phyloP scores from a whole-genome alignment of 2,888 invertebrate species.

The Griposia aprilina region DNA sequence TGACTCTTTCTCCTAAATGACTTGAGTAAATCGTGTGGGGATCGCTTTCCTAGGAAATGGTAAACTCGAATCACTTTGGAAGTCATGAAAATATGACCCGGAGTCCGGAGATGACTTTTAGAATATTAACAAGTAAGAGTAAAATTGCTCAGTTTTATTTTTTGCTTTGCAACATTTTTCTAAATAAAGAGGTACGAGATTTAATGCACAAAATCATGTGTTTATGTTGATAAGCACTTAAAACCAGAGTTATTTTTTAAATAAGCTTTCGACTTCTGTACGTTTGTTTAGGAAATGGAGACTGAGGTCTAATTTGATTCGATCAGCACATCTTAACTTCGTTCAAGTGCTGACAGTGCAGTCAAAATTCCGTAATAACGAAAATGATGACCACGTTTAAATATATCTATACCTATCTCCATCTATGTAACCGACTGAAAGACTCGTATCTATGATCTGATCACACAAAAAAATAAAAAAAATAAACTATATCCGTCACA shows the following conservation, averaged over 20 bases:
- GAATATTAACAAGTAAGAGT: not conserved
- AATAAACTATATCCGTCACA: too few relatives aligned
- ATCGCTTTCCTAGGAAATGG: not conserved
- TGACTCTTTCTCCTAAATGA: conserved; percentile 48
- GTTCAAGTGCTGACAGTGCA: not conserved
- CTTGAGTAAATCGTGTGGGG: conserved; percentile 38
- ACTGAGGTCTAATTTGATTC: not conserved
- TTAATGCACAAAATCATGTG: not conserved
- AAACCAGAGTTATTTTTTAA: not conserved
- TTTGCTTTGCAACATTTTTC: too few relatives aligned
- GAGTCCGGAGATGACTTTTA: not conserved
- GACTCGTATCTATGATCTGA: not conserved
- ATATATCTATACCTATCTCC: too few relatives aligned
- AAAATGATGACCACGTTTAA: too few relatives aligned
- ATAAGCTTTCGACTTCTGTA: not conserved
- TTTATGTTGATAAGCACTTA: conserved; percentile 2
- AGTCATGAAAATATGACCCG: not conserved
- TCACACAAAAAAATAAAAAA: too few relatives aligned
- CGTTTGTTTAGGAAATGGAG: not conserved
- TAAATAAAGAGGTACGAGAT: not conserved
- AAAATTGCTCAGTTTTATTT: too few relatives aligned
- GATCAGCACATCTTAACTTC: not conserved
- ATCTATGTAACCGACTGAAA: too few relatives aligned
- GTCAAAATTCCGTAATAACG: not conserved
- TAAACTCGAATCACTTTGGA: not conserved